Conservation (phyloP, 1,140 invertebrate genomes). For the Acromyrmex charruanus region DNA sequence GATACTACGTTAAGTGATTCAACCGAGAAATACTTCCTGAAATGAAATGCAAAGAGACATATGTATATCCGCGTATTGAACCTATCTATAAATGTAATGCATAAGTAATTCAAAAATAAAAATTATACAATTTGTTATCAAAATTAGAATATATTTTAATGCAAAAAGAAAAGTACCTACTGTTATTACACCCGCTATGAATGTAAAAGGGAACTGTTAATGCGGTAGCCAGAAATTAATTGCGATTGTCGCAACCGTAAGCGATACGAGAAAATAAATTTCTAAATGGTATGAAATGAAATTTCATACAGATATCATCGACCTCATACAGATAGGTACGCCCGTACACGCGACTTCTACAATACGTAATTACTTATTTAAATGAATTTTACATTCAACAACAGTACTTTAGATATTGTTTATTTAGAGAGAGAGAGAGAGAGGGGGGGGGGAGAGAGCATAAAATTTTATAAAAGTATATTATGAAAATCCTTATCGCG, state of each 20-base stretch:
- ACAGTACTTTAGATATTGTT: neutral
- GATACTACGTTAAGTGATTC: conserved; percentile 25
- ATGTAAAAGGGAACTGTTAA: conserved; percentile 11
- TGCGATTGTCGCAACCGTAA: conserved; percentile 31
- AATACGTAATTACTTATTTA: conserved; percentile 45
- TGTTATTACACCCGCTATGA: neutral
- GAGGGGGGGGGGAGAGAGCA: neutral
- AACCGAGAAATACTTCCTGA: conserved; percentile 14
- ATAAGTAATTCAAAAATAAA: neutral
- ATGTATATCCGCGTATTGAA: neutral
- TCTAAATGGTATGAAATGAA: conserved; percentile 53
- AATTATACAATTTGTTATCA: conserved; percentile 4
- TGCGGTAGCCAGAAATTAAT: conserved; percentile 34
- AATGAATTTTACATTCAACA: conserved; percentile 41
- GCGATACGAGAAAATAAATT: conserved; percentile 57
- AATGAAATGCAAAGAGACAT: conserved; percentile 11
- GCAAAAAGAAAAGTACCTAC: neutral
- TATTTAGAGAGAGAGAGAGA: neutral
- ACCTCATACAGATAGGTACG: conserved; percentile 18
- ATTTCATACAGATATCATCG: conserved; percentile 35
- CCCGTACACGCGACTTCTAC: conserved; percentile 39
- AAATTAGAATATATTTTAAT: conserved; percentile 29
- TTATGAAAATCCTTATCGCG: conserved; percentile 11
- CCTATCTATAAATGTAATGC: neutral
- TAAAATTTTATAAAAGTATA: neutral